These are phyloP conservation scores for Latheticus oryzae DNA, from an alignment of 2,888 invertebrate species.

Conservation along the genomic window DNA sequence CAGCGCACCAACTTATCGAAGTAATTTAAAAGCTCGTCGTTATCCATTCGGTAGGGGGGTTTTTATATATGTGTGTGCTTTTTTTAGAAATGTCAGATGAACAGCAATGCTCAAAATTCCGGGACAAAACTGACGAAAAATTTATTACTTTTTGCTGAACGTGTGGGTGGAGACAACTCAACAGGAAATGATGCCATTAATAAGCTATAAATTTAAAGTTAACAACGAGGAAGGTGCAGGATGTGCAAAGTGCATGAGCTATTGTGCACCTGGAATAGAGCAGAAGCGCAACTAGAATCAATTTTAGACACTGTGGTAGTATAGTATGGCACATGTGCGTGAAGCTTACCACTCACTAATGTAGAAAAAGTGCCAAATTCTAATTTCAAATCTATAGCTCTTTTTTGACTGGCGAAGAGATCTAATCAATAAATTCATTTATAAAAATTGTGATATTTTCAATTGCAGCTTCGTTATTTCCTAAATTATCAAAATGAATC, in stretches of 20 bases:
- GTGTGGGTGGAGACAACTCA: conserved; percentile 32
- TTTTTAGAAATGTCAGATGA: conserved; percentile 11
- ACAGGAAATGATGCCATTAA: conserved; percentile 27
- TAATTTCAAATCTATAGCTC: no score
- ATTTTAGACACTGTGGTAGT: no score
- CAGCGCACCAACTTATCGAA: conserved; percentile 50
- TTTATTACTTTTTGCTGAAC: conserved; percentile 14
- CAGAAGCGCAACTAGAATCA: no score
- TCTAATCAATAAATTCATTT: no score
- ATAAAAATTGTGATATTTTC: no score
- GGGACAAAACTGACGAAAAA: conserved; percentile 9
- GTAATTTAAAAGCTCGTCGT: conserved; percentile 52
- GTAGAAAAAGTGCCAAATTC: no score
- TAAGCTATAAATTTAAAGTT: conserved; percentile 18
- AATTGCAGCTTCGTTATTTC: no score
- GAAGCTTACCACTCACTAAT: no score
- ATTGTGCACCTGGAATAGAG: conserved; percentile 33
- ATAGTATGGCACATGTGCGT: no score
- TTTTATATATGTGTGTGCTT: conserved; percentile 20
- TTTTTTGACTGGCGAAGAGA: no score
- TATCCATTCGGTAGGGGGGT: conserved; percentile 6
- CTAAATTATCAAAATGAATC: no score
- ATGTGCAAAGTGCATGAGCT: conserved; percentile 9
- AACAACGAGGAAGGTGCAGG: conserved; percentile 14
- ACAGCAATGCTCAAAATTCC: conserved; percentile 20